Evolutionary conservation across 2,113 vertebrate genomes (phyloP).

Genomic region (Electrona antarctica): DNA sequence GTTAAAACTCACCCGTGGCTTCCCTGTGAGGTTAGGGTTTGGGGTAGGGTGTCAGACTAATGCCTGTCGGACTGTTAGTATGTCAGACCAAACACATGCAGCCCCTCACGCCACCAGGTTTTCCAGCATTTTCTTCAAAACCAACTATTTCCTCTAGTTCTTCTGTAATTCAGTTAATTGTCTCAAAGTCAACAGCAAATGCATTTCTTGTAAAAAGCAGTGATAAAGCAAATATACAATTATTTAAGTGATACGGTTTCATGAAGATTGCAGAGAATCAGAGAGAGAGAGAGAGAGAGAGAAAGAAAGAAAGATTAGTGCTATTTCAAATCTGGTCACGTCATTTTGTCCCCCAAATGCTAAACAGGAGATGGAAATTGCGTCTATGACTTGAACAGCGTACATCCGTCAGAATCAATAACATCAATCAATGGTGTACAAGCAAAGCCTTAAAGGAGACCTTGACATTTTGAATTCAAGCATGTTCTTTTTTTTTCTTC

Average conservation of each 20-base stretch:
- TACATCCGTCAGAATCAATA: slow-evolving; percentile 72
- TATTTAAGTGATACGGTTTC: slow-evolving; percentile 40
- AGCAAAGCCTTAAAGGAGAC: slow-evolving; percentile 49
- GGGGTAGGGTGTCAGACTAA: too few relatives aligned
- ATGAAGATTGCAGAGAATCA: slow-evolving; percentile 41
- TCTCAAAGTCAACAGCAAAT: slow-evolving; percentile 17
- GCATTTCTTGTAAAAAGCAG: slow-evolving; percentile 11
- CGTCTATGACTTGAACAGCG: slow-evolving; percentile 66
- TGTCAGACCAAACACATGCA: too few relatives aligned
- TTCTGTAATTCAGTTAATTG: background rate
- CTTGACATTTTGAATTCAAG: slow-evolving; percentile 66
- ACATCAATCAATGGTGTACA: slow-evolving; percentile 61
- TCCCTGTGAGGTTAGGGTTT: too few relatives aligned
- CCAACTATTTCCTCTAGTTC: background rate
- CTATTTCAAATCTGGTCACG: slow-evolving; percentile 48
- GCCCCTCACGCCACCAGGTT: too few relatives aligned
- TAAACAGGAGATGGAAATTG: slow-evolving; percentile 67
- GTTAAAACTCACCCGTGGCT: too few relatives aligned
- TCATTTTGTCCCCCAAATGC: slow-evolving; percentile 51
- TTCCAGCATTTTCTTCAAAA: too few relatives aligned
- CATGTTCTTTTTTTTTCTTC: slow-evolving; percentile 56
- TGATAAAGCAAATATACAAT: slow-evolving; percentile 12
- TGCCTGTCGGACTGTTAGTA: too few relatives aligned
- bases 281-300: slow-evolving; percentile 17
- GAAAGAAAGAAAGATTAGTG: slow-evolving; percentile 4